phyloP scores from a whole-genome alignment of 2,888 invertebrate genomes.

The Thyatira batis region DNA sequence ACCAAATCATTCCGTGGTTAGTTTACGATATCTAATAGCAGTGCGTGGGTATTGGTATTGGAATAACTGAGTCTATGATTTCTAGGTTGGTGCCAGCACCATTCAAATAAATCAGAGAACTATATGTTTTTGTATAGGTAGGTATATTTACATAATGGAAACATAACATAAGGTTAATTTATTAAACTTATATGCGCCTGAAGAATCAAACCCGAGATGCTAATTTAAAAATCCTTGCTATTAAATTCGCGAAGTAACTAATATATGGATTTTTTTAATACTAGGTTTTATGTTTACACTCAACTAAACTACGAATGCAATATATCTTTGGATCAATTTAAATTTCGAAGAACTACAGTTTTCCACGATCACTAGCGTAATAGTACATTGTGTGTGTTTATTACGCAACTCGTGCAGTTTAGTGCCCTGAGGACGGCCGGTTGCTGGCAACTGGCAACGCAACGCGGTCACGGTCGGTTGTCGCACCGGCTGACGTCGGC shows the following conservation, averaged over 20 bases:
- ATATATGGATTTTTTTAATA: too few relatives aligned
- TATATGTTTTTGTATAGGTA: not conserved
- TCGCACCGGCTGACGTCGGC: slow-evolving; percentile 43
- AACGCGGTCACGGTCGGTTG: slow-evolving; percentile 75
- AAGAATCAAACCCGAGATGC: too few relatives aligned
- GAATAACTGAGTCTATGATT: not conserved
- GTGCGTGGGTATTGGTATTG: slow-evolving; percentile 5
- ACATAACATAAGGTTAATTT: too few relatives aligned
- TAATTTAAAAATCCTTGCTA: not conserved
- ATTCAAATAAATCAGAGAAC: not conserved
- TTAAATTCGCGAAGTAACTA: not conserved
- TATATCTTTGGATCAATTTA: too few relatives aligned
- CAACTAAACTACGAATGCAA: not conserved
- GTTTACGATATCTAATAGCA: slow-evolving; percentile 3
- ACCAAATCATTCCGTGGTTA: slow-evolving; percentile 4
- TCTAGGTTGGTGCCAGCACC: not conserved
- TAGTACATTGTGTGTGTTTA: slow-evolving; percentile 27
- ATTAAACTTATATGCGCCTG: not conserved
- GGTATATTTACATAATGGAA: too few relatives aligned
- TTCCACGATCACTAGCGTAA: slow-evolving; percentile 2
- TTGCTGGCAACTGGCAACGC: slow-evolving; percentile 35
- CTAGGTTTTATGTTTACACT: too few relatives aligned
- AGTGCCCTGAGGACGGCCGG: slow-evolving; percentile 38
- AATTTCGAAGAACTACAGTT: too few relatives aligned
- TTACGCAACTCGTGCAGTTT: slow-evolving; percentile 46